A percentile compares a stretch with the other conserved stretches of the same genome.
These are phyloP conservation scores for Pantherophis vulpinus DNA, from an alignment of 2,797 vertebrate species.

Conservation along the genomic window DNA sequence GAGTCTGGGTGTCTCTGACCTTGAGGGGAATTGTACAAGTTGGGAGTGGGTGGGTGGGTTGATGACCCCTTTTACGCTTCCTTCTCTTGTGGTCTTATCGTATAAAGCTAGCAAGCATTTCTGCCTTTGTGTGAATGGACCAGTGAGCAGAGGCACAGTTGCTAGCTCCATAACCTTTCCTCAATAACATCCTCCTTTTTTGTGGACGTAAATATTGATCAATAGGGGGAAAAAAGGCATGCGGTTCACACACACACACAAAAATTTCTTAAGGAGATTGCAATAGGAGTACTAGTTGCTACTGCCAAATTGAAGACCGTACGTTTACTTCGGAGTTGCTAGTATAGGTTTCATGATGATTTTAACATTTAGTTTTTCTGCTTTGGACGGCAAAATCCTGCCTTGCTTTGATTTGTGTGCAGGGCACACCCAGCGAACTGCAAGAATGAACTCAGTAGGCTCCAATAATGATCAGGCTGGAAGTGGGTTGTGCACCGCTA, in stretches of 20 bases:
- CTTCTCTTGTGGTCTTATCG: not conserved
- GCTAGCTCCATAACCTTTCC: not conserved
- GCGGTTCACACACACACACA: not conserved
- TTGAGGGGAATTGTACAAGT: not conserved
- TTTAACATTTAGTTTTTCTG: conserved; percentile 44
- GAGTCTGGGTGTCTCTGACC: not conserved
- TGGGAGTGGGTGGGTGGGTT: no score
- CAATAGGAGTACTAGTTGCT: conserved; percentile 7
- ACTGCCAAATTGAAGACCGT: conserved; percentile 21
- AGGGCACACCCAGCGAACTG: conserved; percentile 22
- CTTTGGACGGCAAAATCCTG: conserved; percentile 39
- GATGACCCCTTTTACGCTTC: not conserved
- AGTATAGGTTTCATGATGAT: conserved; percentile 20
- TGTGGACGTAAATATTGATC: not conserved
- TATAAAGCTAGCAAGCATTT: not conserved
- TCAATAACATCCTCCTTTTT: not conserved
- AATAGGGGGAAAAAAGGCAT: not conserved
- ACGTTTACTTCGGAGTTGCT: conserved; percentile 13
- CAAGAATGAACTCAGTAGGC: conserved; percentile 36
- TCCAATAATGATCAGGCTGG: conserved; percentile 60
- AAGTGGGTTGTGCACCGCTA: conserved; percentile 51
- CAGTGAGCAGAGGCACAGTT: not conserved
- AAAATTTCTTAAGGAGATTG: not conserved
- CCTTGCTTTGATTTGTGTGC: conserved; percentile 31
- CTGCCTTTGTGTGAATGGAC: not conserved